Evolutionary conservation across 1,140 invertebrate species (phyloP).

Genomic region (Thaumatotibia leucotreta): DNA sequence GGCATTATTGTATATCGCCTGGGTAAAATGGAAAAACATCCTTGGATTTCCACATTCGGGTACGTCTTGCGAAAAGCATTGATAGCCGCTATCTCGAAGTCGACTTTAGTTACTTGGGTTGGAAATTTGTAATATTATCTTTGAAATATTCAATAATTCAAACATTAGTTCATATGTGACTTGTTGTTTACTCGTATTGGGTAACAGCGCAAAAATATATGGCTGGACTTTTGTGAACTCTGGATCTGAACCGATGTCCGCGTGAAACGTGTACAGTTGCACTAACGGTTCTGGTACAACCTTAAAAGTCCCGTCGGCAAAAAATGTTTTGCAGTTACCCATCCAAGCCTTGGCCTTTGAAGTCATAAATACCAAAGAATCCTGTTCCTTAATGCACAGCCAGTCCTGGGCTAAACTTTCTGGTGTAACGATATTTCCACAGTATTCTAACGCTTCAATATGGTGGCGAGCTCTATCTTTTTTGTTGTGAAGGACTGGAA

Average conservation of each 20-base stretch:
- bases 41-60: background rate
- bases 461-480: background rate
- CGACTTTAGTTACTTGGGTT: background rate
- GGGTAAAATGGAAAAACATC: background rate
- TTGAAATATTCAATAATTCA: background rate
- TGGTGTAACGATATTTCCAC: background rate
- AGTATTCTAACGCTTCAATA: background rate
- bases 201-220: background rate
- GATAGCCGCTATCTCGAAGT: background rate
- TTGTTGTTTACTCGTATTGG: background rate
- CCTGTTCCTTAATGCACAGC: background rate
- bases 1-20: background rate
- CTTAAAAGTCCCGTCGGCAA: background rate
- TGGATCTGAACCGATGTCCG: background rate
- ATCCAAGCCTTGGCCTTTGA: background rate
- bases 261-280: background rate
- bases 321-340: background rate
- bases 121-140: background rate
- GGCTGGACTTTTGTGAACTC: background rate
- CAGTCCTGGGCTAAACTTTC: background rate
- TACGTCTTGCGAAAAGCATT: background rate
- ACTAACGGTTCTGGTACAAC: background rate
- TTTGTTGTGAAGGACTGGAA: background rate
- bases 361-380: background rate
- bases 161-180: background rate